These are phyloP conservation scores for Anguilla marmorata DNA, from an alignment of 2,797 vertebrate genomes.

Conservation along the genomic window DNA sequence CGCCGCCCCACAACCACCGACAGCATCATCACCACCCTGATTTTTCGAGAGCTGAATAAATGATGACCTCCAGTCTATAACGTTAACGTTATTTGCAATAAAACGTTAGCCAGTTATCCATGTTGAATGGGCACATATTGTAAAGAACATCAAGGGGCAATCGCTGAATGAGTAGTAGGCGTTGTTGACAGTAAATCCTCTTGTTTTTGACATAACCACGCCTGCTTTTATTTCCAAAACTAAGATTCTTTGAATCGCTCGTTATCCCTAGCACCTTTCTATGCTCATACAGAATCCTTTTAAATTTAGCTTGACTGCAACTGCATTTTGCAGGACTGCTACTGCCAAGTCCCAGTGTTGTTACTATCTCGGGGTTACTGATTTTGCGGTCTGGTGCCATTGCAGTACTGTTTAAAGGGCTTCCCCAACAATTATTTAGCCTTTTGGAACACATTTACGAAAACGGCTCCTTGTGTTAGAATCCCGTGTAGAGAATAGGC, in stretches of 20 bases:
- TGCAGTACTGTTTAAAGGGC: background rate
- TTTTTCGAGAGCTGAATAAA: background rate
- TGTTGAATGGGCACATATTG: background rate
- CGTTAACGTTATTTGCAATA: background rate
- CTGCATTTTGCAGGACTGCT: background rate
- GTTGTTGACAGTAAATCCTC: background rate
- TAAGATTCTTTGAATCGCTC: background rate
- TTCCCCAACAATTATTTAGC: background rate
- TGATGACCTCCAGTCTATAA: background rate
- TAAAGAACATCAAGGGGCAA: background rate
- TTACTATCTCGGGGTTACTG: background rate
- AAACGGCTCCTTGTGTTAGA: background rate
- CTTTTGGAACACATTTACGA: background rate
- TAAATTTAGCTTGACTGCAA: background rate
- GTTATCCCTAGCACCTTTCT: background rate
- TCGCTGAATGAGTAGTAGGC: background rate
- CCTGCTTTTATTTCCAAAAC: background rate
- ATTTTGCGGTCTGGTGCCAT: background rate
- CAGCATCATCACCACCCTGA: background rate
- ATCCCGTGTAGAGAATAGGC: background rate
- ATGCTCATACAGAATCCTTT: background rate
- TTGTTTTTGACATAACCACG: background rate
- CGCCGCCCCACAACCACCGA: background rate
- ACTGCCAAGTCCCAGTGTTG: background rate
- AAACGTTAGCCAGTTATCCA: background rate